Base-by-base conservation (phyloP, 2,113 vertebrate species). In the Athene noctua region DNA sequence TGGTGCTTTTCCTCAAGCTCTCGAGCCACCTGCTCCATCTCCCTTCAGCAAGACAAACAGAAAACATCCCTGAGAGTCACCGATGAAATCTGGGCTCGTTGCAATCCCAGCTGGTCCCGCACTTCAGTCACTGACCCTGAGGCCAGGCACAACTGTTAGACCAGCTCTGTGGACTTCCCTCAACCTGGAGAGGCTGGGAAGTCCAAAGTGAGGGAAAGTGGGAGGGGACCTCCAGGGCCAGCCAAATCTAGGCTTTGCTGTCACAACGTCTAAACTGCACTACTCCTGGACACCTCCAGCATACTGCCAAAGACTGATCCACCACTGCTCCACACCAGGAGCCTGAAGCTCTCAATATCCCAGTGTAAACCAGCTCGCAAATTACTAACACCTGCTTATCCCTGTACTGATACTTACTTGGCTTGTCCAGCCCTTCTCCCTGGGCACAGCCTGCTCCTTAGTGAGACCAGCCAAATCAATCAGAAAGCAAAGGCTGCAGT, bases 1-100 rank as follows among this genome's bases (percentile, higher is more conserved):
- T 94, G 97, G 5, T 94, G 94, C 92, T 80, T 98, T 68, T 98
- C 97, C 14, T 98, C 97, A 36, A 97, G 92, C 80, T 98, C 97
- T 77, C 71, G 96, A n/a, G 84, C 91, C 55, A 94, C 49, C 55
- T 15, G 97, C 84, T 98, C 95, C 47, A 96, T 83, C 55, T 98
- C 97, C 97, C 99, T 99, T 79, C 75, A 78, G 44, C 20, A 74
- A 61, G 38, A 4, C 49, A 94, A 67, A 71, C 0, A 89, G 71
- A 84, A 73, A 94, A 72, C 19, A 49, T 8, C 13, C 1, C 34
- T 3, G 10, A 46, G 52, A 58, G 65, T 52, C 87, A 65, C 29
- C 13, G 7, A 84, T n/a, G 27, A 65, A 72, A 80, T 9, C 34
- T 32, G 47, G 29, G 21, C 63, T 83, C 3, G 0, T 40, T 18